Evolutionary conservation across 2,888 invertebrate species (phyloP).

Genomic region (Teleiodes luculella): DNA sequence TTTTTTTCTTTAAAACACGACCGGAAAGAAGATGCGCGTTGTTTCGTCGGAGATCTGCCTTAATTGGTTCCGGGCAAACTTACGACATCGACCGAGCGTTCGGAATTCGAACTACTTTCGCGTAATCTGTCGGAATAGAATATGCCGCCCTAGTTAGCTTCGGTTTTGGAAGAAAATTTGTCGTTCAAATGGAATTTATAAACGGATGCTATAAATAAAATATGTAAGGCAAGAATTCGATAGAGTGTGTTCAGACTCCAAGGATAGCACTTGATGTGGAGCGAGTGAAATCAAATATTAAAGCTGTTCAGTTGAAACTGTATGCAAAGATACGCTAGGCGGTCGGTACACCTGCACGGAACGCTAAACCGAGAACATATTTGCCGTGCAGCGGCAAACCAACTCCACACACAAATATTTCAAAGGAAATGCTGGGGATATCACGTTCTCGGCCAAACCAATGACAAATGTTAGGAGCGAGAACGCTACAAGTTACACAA

Average conservation of each 20-base stretch:
- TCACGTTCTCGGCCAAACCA: neutral
- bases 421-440: neutral
- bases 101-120: constrained; percentile 77
- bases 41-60: constrained; percentile 51
- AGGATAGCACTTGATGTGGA: too few relatives aligned
- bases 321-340: too few relatives aligned
- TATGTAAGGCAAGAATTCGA: too few relatives aligned
- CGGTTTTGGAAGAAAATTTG: constrained; percentile 21
- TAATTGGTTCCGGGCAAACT: constrained; percentile 50
- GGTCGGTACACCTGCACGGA: too few relatives aligned
- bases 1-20: constrained; percentile 27
- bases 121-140: constrained; percentile 67
- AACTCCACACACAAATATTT: neutral
- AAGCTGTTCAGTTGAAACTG: too few relatives aligned
- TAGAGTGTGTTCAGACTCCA: too few relatives aligned
- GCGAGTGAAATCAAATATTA: too few relatives aligned
- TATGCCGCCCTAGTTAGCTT: constrained; percentile 57
- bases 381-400: neutral
- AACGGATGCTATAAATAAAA: too few relatives aligned
- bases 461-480: neutral
- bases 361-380: neutral
- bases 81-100: constrained; percentile 64
- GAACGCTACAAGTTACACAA: neutral
- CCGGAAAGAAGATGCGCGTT: constrained; percentile 31
- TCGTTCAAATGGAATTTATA: constrained; percentile 5